Conservation (phyloP, 2,797 vertebrate species). For the Okamejei kenojei region DNA sequence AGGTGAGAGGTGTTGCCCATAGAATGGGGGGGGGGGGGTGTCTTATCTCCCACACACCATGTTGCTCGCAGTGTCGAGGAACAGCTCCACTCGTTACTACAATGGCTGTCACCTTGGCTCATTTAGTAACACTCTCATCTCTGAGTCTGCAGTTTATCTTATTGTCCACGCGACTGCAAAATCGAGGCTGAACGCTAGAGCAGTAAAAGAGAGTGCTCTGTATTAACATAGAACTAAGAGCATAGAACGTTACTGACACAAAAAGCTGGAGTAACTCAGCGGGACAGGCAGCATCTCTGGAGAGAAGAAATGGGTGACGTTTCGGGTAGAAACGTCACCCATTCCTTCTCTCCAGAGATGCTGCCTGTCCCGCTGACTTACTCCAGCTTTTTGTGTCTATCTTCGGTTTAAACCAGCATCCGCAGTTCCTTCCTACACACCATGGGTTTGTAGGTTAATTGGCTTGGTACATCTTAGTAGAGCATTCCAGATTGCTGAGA, state of each 20-base stretch:
- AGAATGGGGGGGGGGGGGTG: not conserved
- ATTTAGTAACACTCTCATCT: not conserved
- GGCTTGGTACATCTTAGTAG: not conserved
- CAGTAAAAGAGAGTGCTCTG: not conserved
- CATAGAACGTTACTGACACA: no score
- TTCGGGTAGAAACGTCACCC: no score
- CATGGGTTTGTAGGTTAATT: no score
- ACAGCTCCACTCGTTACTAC: not conserved
- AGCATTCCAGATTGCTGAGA: not conserved
- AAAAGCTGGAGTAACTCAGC: no score
- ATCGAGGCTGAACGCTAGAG: not conserved
- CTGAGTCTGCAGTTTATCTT: not conserved
- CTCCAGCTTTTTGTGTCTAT: no score
- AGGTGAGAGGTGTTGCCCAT: not conserved
- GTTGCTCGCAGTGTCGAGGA: not conserved
- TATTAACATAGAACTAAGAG: no score
- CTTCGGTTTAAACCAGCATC: no score
- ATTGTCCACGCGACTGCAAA: not conserved
- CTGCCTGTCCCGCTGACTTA: no score
- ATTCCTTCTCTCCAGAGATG: no score
- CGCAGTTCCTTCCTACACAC: no score
- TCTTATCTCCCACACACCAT: not conserved
- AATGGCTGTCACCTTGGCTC: slow-evolving; percentile 2
- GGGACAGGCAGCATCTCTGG: no score
- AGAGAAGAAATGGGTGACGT: no score